A percentile compares a stretch with the other conserved stretches of the same genome.
Evolutionary conservation across 2,113 vertebrate genomes (phyloP).

Genomic region (Pedionomus torquatus): DNA sequence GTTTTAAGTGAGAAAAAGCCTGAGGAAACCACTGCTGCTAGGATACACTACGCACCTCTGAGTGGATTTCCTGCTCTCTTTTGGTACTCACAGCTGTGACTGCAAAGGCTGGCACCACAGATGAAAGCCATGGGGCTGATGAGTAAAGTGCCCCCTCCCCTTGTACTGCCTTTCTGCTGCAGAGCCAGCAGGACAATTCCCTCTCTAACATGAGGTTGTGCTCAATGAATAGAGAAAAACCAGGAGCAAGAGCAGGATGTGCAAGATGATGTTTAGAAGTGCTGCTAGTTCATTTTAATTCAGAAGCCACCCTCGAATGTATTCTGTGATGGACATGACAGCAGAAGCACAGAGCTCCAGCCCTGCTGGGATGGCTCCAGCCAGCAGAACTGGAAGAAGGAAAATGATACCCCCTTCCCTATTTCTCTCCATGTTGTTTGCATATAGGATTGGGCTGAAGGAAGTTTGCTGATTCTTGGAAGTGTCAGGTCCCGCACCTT

Average conservation of each 20-base stretch:
- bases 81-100: neutral
- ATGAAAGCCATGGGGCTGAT: neutral
- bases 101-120: neutral
- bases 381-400: neutral
- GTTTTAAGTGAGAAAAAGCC: neutral
- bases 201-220: neutral
- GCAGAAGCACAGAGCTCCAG: neutral
- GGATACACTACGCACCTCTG: neutral
- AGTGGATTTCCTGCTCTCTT: neutral
- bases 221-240: neutral
- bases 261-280: neutral
- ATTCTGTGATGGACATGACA: neutral
- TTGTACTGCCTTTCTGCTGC: neutral
- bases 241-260: neutral
- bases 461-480: neutral
- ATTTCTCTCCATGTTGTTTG: neutral
- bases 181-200: neutral
- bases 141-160: neutral
- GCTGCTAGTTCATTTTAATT: neutral
- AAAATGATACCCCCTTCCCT: neutral
- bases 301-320: neutral
- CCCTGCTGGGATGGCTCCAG: neutral
- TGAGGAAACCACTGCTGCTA: neutral
- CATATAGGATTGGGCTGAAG: neutral
- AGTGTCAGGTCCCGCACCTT: neutral